Evolutionary conservation across 2,888 invertebrate genomes (phyloP), one percentile per base, ranked within the genome.

Genomic region (Callyntrura guangdongensis): DNA sequence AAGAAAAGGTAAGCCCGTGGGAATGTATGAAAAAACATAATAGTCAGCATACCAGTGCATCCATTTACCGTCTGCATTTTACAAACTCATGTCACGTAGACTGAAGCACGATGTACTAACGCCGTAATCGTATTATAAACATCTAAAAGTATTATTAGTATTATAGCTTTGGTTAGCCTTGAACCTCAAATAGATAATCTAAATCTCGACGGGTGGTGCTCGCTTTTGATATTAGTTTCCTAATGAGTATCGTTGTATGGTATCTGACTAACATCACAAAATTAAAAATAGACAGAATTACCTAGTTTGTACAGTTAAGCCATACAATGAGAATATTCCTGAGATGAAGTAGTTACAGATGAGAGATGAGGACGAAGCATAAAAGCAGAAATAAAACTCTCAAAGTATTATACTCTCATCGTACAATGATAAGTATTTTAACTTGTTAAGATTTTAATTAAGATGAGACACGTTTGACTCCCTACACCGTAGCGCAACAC

Each of bases 361-460:
- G 9, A 1, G 1, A 17, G 20, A n/a, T 64, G 9, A 64, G 12
- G 22, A 17, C 11, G 1, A 25, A 11, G 64, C 9, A 25, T 6
- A 36, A 2, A 36, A 36, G 36, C 36, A 36, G 36, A 36, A 36
- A 36, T 36, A n/a, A n/a, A 14, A 64, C 25, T 64, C 64, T 22
- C 25, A n/a, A n/a, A n/a, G 3, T 14, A 1, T 64, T 2, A 17
- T 64, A 1, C 8, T 64, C 17, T 20, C 17, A 20, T 64, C 17
- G 64, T 64, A 14, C 59, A 4, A 59, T 17, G 9, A 17, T 59
- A 59, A 59, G 59, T 59, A n/a, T 20, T 47, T 9, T n/a, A 74
- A 11, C 9, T 47, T 53, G 69, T 69, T 53, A 72, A 85, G 85
- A 85, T 85, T 72, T 67, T 27, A 85, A 85, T 85, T 85, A 85